Evolutionary conservation across 1,140 invertebrate species (phyloP).

Genomic region (Oryctes rhinoceros): DNA sequence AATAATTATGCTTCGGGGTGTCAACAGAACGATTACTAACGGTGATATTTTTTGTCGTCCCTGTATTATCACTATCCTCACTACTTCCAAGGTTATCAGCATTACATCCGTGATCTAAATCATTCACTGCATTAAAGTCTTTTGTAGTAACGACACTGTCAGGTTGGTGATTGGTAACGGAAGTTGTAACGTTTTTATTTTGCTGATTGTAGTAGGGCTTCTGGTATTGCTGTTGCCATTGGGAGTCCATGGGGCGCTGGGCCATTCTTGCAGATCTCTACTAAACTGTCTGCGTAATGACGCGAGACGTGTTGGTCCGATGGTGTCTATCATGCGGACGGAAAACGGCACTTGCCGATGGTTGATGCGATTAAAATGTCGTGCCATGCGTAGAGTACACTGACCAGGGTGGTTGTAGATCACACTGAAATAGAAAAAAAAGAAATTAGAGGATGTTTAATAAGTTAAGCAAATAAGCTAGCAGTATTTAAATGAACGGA

Average conservation of each 20-base stretch:
- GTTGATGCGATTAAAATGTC: conserved; percentile 23
- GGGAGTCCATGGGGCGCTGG: conserved; percentile 53
- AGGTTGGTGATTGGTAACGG: not conserved
- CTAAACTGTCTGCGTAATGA: conserved; percentile 56
- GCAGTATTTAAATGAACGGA: too few species aligned
- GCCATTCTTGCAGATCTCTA: conserved; percentile 59
- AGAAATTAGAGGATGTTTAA: not conserved
- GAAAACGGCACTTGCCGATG: conserved; percentile 47
- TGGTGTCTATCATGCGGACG: conserved; percentile 55
- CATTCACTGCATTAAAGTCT: conserved; percentile 27
- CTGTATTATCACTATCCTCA: conserved; percentile 33
- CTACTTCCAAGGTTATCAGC: not conserved
- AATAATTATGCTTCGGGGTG: conserved; percentile 28
- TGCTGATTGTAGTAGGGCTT: not conserved
- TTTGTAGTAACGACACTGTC: not conserved
- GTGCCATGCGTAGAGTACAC: conserved; percentile 38
- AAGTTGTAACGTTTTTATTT: not conserved
- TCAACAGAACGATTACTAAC: not conserved
- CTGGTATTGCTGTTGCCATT: not conserved
- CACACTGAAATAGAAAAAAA: not conserved
- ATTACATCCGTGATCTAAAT: conserved; percentile 4
- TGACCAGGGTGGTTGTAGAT: conserved; percentile 24
- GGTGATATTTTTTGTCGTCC: conserved; percentile 19
- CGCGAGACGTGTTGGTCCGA: conserved; percentile 48
- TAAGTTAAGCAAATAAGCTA: too few species aligned